Percentiles rank a stretch among this genome's conserved stretches.
phyloP scores from a whole-genome alignment of 1,140 invertebrate species.

The Ostrea edulis region DNA sequence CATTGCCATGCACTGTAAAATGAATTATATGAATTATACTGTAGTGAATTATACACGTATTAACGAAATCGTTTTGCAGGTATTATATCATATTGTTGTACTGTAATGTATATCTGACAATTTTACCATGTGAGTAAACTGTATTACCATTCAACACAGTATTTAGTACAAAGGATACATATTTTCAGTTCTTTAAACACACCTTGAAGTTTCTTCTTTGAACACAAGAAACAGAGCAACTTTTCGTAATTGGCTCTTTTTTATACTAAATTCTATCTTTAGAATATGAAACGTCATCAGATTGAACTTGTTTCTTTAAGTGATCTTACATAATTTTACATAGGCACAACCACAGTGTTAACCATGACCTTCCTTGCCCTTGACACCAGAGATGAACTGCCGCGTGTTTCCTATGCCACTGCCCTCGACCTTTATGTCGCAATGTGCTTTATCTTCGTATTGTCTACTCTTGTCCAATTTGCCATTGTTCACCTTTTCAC shows the following conservation, averaged over 20 bases:
- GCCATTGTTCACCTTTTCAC: slow-evolving; percentile 94
- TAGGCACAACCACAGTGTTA: slow-evolving; percentile 91
- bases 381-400: slow-evolving; percentile 91
- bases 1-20: too few relatives aligned
- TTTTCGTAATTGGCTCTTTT: too few relatives aligned
- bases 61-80: too few relatives aligned
- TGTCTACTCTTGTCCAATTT: slow-evolving; percentile 89
- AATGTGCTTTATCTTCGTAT: slow-evolving; percentile 91
- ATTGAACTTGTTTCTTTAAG: not conserved
- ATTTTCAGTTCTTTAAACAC: not conserved
- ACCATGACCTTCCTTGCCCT: slow-evolving; percentile 91
- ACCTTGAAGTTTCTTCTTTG: too few relatives aligned
- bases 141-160: not conserved
- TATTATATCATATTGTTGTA: too few relatives aligned
- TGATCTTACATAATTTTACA: not conserved
- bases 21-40: too few relatives aligned
- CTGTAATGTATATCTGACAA: too few relatives aligned
- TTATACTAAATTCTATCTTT: too few relatives aligned
- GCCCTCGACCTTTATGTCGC: slow-evolving; percentile 93
- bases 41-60: too few relatives aligned
- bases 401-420: slow-evolving; percentile 92
- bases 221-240: too few relatives aligned
- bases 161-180: not conserved
- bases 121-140: too few relatives aligned
- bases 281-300: too few relatives aligned